Evolutionary conservation across 2,113 vertebrate genomes (phyloP).

Genomic region (Lepidothrix coronata): DNA sequence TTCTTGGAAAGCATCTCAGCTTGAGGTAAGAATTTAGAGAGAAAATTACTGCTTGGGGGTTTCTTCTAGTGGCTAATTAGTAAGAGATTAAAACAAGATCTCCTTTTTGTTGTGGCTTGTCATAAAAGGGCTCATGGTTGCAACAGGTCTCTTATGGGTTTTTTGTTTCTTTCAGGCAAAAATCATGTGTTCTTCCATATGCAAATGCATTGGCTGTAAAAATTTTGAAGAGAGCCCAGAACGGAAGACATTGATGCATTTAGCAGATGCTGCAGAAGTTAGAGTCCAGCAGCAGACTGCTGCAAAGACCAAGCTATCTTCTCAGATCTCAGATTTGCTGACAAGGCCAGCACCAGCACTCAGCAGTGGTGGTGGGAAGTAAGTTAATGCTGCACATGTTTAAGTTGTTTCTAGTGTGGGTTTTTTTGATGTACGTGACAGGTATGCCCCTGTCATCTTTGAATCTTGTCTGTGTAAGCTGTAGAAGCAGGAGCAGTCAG

Average conservation of each 20-base stretch:
- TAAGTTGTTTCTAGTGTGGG: background rate
- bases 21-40: background rate
- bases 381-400: conserved; percentile 26
- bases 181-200: conserved; percentile 99
- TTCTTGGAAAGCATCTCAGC: background rate
- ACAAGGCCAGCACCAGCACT: conserved; percentile 87
- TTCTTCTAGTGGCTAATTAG: background rate
- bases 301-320: conserved; percentile 96
- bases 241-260: conserved; percentile 96
- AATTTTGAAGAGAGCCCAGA: conserved; percentile 99
- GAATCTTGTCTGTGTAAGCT: background rate
- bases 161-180: conserved; percentile 83
- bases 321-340: conserved; percentile 95
- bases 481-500: background rate
- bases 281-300: conserved; percentile 96
- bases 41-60: background rate
- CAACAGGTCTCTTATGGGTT: background rate
- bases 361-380: conserved; percentile 91
- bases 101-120: background rate
- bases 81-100: background rate
- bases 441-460: background rate
- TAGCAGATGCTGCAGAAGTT: conserved; percentile 96
- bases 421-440: background rate
- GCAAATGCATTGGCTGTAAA: conserved; percentile 97
- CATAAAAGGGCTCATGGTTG: background rate